Conservation (phyloP, 2,797 vertebrate species). For the Champsocephalus esox region DNA sequence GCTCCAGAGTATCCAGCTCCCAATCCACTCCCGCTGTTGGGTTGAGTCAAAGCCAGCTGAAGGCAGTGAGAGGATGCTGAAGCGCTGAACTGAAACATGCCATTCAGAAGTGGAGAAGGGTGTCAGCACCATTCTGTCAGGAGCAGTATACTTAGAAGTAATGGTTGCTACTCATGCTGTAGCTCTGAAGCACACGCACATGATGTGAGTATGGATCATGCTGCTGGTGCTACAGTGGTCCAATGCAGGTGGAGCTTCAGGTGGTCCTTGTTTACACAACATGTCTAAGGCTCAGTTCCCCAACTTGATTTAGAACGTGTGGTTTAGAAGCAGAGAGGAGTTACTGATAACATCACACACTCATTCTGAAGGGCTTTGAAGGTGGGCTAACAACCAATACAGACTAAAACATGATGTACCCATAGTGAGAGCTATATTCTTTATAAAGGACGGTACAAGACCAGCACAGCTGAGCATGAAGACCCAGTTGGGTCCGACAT, state of each 20-base stretch:
- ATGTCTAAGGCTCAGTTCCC: not conserved
- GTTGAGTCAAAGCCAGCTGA: not conserved
- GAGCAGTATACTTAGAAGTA: not conserved
- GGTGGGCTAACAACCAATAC: not conserved
- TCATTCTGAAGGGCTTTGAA: not conserved
- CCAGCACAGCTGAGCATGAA: not conserved
- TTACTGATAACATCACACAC: too few species aligned
- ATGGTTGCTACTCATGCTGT: not conserved
- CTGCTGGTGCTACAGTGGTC: not conserved
- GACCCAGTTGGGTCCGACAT: not conserved
- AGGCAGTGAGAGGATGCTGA: not conserved
- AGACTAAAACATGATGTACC: not conserved
- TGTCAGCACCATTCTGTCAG: constrained; percentile 14
- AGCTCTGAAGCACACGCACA: not conserved
- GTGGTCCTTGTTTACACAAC: not conserved
- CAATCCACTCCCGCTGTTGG: not conserved
- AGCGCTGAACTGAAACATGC: constrained; percentile 2
- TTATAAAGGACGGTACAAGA: not conserved
- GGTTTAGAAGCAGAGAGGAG: not conserved
- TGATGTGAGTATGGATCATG: not conserved
- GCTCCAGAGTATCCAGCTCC: constrained; percentile 8
- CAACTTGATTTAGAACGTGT: not conserved
- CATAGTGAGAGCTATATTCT: not conserved
- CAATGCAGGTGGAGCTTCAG: not conserved
- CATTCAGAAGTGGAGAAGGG: constrained; percentile 4